Evolutionary conservation across 1,140 invertebrate species (phyloP), one percentile per base, ranked within the genome.

Genomic region (Tetramorium parvispinum): DNA sequence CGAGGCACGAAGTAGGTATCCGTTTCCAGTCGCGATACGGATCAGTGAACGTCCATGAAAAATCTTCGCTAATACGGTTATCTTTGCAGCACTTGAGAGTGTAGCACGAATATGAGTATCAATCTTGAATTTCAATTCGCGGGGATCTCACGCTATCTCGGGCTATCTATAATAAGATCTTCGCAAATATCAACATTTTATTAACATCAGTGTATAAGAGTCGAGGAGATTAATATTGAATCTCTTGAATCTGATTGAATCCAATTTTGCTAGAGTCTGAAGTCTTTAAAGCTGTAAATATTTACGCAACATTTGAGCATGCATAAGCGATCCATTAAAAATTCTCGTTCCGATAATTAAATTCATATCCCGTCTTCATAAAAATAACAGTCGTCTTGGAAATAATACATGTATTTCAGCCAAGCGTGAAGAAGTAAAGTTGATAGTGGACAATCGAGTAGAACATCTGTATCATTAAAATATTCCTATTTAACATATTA

Each of bases 51-150:
- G 43, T 75, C 53, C 79, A 10, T 83, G 79, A 83, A 83, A 83
- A 83, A 73, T 83, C 68, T 55, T 75, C 13, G 68, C 53, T 83
- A 83, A 83, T 83, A 61, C 68, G 79, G 40, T 83, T 83, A 83
- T 73, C 68, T 59, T 59, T 73, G 66, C 24, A 11, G 27, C n/a
- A 11, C n/a, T 57, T 53, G 53, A 10, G 65, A 40, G 66, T 43
- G 7, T n/a, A 32, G 24, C 24, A 16, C n/a, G 55, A 79, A 66
- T 51, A 40, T 21, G 18, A 79, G 77, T 66, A 68, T 79, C 77
- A 66, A 79, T 79, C 77, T 79, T 57, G 76, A 51, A n/a, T 37
- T 43, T 79, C 46, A 37, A n/a, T 16, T 51, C 18, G 59, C n/a
- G 10, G 16, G 16, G 16, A 66, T 66, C 61, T 66, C 32, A 27